Conservation (phyloP, 2,113 vertebrate genomes). For the Coregonus clupeaformis region DNA sequence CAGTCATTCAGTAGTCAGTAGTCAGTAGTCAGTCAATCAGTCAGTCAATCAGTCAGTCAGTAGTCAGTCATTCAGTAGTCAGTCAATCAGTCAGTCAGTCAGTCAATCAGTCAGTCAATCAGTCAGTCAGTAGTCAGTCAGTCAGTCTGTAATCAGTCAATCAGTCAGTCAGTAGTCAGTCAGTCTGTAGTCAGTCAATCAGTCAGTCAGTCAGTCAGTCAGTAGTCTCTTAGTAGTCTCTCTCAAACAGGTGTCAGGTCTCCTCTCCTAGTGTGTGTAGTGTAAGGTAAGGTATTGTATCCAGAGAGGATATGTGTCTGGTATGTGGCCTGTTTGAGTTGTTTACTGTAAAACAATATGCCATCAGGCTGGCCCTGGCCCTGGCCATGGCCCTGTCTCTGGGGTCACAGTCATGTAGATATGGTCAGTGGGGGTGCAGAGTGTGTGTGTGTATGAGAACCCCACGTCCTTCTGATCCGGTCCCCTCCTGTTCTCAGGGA, state of each 20-base stretch:
- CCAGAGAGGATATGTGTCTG: too few species aligned
- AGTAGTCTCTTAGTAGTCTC: constrained; percentile 16
- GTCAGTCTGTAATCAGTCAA: too few species aligned
- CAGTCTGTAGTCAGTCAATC: too few species aligned
- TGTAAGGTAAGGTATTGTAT: constrained; percentile 14
- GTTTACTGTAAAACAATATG: constrained; percentile 65
- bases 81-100: too few species aligned
- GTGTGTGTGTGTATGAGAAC: constrained; percentile 14
- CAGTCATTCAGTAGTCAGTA: too few species aligned
- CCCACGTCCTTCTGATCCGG: neutral
- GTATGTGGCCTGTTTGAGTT: constrained; percentile 11
- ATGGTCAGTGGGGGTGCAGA: constrained; percentile 1
- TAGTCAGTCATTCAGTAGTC: too few species aligned
- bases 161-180: too few species aligned
- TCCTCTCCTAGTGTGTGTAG: constrained; percentile 30
- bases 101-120: too few species aligned
- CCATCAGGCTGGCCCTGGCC: constrained; percentile 29
- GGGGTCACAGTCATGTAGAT: constrained; percentile 37
- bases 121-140: too few species aligned
- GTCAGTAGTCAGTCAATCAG: neutral
- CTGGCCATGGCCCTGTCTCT: constrained; percentile 13
- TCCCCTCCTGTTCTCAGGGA: neutral
- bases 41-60: neutral
- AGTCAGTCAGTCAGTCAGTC: too few species aligned
- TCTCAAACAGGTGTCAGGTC: constrained; percentile 27